Base-by-base conservation (phyloP, 2,888 invertebrate genomes). In the Hoplodrina ambigua region DNA sequence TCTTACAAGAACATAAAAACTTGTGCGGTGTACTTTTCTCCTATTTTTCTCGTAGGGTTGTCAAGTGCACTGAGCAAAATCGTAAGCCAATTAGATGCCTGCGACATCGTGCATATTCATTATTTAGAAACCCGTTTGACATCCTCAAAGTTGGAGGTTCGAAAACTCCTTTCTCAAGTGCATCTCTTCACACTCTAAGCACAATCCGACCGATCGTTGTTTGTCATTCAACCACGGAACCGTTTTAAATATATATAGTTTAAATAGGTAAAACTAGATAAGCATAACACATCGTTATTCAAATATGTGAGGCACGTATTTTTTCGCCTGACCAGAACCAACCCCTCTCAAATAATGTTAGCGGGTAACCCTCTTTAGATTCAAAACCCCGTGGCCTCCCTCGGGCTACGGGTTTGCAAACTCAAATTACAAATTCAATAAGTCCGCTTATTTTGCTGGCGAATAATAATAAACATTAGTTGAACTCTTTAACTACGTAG, bases 1-100 rank as follows among this genome's bases (percentile, higher is more conserved):
- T 81, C 80, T 67, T 72, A 59, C 64, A 73, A 74, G 70, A 50
- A 78, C 78, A 78, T 81, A 81, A 81, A 77, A 84, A 81, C 72
- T 84, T 83, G 25, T 66, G 73, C 66, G 66, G 57, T 61, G 65
- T 77, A 74, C 72, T 71, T 78, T 80, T 66, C 66, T 71, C 30
- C 49, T 72, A 71, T 69, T 75, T 78, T 57, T 57, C 57, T 58
- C n/a, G 17, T 63, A 84, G 85, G 85, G 83, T 58, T 84, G 78
- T 7, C 46, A 17, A 15, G 17, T 46, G 46, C 64, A 20, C 61
- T 8, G 2, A 25, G 4, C 25, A 13, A 15, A 11, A 44, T n/a
- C 11, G 4, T 17, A 15, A 25, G 8, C 13, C 15, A 59, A 30
- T 33, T 7, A 8, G 8, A 19, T 33, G 7, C 11, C 15, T 2